Base-by-base conservation (phyloP, 2,113 vertebrate species). In the Brachypodius melanocephalos region DNA sequence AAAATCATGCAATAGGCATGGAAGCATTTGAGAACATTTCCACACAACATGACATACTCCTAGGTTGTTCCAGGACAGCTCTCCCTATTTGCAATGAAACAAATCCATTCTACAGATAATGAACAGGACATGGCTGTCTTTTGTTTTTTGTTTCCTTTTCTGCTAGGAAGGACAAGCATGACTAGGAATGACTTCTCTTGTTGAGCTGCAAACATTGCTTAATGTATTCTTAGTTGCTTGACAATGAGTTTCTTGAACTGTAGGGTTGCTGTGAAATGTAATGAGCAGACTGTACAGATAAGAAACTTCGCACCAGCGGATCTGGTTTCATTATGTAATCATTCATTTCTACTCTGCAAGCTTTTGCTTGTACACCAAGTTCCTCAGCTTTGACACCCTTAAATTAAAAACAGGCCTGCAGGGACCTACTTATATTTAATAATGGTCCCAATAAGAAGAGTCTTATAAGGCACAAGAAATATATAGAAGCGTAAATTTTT, bases 371-470 rank as follows among this genome's bases (percentile, higher is more conserved):
- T 89, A 29, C 8, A 68, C 12, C 25, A 20, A 69, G 22, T 79
- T 90, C 82, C 51, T 95, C 84, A 45, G 11, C 87, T 94, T 94
- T 96, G 46, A 76, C 55, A 68, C 32, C 52, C 24, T 63, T 75
- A 88, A 89, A 93, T 66, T 80, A 86, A 95, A 94, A 97, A 68
- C 38, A 67, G 77, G 28, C 46, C 54, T 97, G 62, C 38, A 75
- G 51, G 62, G 67, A 51, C 40, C 83, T 74, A 43, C 72, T 85
- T 87, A 13, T 86, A 62, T 80, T 58, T 90, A 74, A 74, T 89
- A 75, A 75, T 59, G 42, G 79, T 73, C 28, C 69, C 13, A 65
- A 9, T 46, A 88, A 93, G 42, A 91, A 28, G n/a, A 92, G 45
- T 52, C 46, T 92, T 49, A n/a, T 25, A 87, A 62, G 31, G n/a